A percentile compares a stretch with the other conserved stretches of the same genome.
These are phyloP conservation scores for Istiophorus platypterus DNA, from an alignment of 2,113 vertebrate species.

Conservation along the genomic window DNA sequence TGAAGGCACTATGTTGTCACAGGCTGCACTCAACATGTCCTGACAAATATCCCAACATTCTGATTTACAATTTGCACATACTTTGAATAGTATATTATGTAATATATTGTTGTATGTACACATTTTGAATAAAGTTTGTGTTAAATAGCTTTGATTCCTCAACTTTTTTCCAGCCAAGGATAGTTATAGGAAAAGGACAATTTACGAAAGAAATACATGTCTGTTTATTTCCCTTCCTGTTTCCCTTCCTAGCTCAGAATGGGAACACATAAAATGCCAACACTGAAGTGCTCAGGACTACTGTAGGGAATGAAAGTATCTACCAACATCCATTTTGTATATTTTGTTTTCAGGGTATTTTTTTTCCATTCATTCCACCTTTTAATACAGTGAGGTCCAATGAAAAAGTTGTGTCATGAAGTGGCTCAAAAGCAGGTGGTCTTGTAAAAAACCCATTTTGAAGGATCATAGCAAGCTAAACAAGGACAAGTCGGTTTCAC, in stretches of 20 bases:
- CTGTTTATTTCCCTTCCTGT: background rate
- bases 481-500: too few species aligned
- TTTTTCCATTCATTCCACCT: too few species aligned
- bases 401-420: too few species aligned
- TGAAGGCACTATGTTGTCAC: slow-evolving; percentile 34
- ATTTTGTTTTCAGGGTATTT: too few species aligned
- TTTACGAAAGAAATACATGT: background rate
- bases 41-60: slow-evolving; percentile 3
- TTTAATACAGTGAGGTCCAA: too few species aligned
- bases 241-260: too few species aligned
- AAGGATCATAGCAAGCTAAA: too few species aligned
- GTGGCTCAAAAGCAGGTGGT: too few species aligned
- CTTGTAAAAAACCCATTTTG: too few species aligned
- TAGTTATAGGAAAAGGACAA: background rate
- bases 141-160: slow-evolving; percentile 22
- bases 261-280: background rate
- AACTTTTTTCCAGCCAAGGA: background rate
- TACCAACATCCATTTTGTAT: background rate
- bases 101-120: slow-evolving; percentile 72
- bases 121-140: slow-evolving; percentile 82
- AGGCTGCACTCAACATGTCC: background rate
- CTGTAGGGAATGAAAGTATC: background rate
- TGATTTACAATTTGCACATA: slow-evolving; percentile 71
- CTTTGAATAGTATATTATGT: slow-evolving; percentile 63
- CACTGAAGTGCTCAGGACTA: background rate